phyloP scores from a whole-genome alignment of 2,888 invertebrate species.

The Drosophila colorata region DNA sequence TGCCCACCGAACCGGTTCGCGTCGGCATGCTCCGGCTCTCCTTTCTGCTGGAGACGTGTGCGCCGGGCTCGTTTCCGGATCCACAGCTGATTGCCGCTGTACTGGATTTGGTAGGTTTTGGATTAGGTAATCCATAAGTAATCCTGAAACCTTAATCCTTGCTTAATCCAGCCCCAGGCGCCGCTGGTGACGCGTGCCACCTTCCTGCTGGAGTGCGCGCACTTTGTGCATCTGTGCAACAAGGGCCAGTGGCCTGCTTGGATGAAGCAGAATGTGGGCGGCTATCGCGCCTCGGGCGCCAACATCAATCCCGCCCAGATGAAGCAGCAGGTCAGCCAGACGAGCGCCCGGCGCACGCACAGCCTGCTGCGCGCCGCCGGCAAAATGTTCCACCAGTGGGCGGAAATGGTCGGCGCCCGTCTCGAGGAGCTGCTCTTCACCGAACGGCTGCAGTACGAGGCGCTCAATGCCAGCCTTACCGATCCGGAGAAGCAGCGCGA shows the following conservation, averaged over 20 bases:
- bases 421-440: constrained; percentile 95
- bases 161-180: constrained; percentile 91
- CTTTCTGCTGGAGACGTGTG: constrained; percentile 97
- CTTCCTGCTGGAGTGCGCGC: constrained; percentile 96
- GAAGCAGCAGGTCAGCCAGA: constrained; percentile 86
- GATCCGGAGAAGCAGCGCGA: constrained; percentile 92
- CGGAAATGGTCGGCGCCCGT: constrained; percentile 92
- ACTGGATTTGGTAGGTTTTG: constrained; percentile 96
- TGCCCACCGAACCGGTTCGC: constrained; percentile 91
- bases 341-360: constrained; percentile 88
- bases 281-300: constrained; percentile 90
- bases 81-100: constrained; percentile 97
- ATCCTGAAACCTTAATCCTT: not conserved
- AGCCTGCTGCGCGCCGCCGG: constrained; percentile 95
- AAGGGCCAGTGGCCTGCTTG: constrained; percentile 99
- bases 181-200: constrained; percentile 97
- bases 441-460: constrained; percentile 90
- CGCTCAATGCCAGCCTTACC: constrained; percentile 88
- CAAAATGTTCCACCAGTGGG: constrained; percentile 94
- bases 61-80: constrained; percentile 98
- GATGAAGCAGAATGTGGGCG: constrained; percentile 93
- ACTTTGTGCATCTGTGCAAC: constrained; percentile 98
- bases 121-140: too few relatives aligned
- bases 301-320: constrained; percentile 85
- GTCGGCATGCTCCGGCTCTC: constrained; percentile 96